Conservation (phyloP, 2,888 invertebrate genomes). For the Amphipyra tragopoginis region DNA sequence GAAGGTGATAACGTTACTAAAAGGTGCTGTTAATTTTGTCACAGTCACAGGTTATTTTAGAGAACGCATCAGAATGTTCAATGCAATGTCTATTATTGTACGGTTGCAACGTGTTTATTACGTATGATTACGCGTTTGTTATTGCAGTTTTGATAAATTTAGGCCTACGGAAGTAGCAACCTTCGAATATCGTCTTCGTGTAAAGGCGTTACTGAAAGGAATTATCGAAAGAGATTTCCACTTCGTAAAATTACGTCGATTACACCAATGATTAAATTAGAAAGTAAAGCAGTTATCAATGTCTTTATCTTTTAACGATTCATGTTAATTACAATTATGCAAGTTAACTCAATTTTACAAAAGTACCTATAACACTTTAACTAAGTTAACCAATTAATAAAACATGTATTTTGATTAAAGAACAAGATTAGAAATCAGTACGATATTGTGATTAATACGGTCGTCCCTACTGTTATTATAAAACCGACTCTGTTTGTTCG, state of each 20-base stretch:
- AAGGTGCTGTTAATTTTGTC: constrained; percentile 82
- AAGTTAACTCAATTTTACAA: constrained; percentile 27
- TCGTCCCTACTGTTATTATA: constrained; percentile 10
- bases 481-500: constrained; percentile 20
- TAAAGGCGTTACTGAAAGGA: not conserved
- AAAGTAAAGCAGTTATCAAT: constrained; percentile 32
- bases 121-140: constrained; percentile 44
- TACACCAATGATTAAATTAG: constrained; percentile 26
- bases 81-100: constrained; percentile 73
- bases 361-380: constrained; percentile 28
- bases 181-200: constrained; percentile 33
- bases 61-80: constrained; percentile 77
- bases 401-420: constrained; percentile 41
- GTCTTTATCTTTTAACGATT: constrained; percentile 46
- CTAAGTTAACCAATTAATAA: constrained; percentile 36
- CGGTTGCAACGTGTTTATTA: constrained; percentile 49
- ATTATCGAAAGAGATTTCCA: constrained; percentile 6
- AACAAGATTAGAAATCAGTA: constrained; percentile 52
- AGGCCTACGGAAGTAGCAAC: constrained; percentile 44
- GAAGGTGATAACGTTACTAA: constrained; percentile 85
- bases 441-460: constrained; percentile 40
- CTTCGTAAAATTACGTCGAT: constrained; percentile 8
- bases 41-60: constrained; percentile 82
- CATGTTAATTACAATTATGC: constrained; percentile 32
- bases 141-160: constrained; percentile 49